A percentile compares a stretch with the other conserved stretches of the same genome.
These are phyloP conservation scores for Nycticebus coucang DNA, from an alignment of 2,113 vertebrate species.

Conservation along the genomic window DNA sequence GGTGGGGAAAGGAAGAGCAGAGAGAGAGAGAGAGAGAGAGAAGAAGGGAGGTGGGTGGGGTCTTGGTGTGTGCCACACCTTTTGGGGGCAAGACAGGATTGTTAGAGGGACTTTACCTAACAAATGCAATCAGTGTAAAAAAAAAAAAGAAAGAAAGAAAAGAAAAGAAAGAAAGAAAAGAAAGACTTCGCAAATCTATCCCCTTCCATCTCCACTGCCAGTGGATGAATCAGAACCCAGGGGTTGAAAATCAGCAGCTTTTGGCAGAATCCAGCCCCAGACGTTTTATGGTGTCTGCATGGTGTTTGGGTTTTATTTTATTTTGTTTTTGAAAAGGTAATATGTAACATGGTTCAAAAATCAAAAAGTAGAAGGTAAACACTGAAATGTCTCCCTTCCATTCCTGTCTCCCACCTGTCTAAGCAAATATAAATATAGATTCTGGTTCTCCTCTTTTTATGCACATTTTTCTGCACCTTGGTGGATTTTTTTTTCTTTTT, in stretches of 20 bases:
- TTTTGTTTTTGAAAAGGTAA: conserved; percentile 37
- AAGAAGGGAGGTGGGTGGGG: no score
- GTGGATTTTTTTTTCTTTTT: conserved; percentile 1
- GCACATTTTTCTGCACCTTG: background rate
- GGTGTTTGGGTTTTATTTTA: background rate
- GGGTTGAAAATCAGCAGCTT: background rate
- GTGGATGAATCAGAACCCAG: background rate
- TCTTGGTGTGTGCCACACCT: no score
- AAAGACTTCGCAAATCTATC: background rate
- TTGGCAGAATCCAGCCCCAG: background rate
- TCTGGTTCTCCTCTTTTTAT: background rate
- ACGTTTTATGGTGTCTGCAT: background rate
- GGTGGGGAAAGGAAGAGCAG: no score
- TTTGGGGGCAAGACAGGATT: no score
- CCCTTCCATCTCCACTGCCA: background rate
- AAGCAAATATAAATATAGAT: conserved; percentile 13
- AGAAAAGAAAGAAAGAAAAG: background rate
- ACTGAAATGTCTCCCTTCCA: background rate
- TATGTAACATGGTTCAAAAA: background rate
- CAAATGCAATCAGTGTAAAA: no score
- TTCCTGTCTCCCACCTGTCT: background rate
- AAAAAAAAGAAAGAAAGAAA: no score
- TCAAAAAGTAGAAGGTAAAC: background rate
- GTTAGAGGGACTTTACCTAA: no score
- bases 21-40: no score